Conservation (phyloP, 2,888 invertebrate genomes). For the Stenurella melanura region DNA sequence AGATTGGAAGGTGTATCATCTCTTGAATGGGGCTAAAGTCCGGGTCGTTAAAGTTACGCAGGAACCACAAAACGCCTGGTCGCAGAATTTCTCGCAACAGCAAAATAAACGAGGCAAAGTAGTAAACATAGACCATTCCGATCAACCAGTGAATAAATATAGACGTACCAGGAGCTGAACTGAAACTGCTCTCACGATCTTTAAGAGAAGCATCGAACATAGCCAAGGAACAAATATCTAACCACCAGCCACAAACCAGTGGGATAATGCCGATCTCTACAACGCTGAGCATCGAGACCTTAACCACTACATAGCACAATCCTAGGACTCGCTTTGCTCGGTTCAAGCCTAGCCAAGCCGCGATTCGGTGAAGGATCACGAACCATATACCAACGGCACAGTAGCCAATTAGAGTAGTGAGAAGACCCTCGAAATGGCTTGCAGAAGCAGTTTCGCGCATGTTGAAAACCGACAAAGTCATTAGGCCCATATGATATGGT, state of each 20-base stretch:
- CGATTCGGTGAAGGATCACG: conserved; percentile 89
- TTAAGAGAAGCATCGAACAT: conserved; percentile 90
- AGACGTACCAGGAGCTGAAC: neutral
- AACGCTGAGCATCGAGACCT: conserved; percentile 95
- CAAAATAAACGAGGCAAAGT: conserved; percentile 97
- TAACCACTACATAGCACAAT: conserved; percentile 92
- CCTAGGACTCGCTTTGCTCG: conserved; percentile 91
- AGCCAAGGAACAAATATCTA: conserved; percentile 96
- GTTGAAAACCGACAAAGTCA: conserved; percentile 84
- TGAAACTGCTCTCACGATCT: conserved; percentile 2
- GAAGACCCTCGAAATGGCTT: conserved; percentile 92
- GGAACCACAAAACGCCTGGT: conserved; percentile 98
- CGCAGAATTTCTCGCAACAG: conserved; percentile 94
- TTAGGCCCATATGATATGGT: conserved; percentile 95
- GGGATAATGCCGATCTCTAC: conserved; percentile 98
- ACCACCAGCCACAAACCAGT: conserved; percentile 98
- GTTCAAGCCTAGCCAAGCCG: conserved; percentile 86
- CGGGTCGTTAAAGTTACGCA: conserved; percentile 98
- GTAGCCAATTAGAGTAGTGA: conserved; percentile 96
- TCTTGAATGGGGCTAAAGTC: conserved; percentile 99
- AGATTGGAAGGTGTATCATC: conserved; percentile 98
- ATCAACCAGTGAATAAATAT: conserved; percentile 94
- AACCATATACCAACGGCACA: conserved; percentile 89
- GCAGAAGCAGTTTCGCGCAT: conserved; percentile 81
- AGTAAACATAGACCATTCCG: conserved; percentile 99